Conservation (phyloP, 2,113 vertebrate genomes). For the Eira barbara region DNA sequence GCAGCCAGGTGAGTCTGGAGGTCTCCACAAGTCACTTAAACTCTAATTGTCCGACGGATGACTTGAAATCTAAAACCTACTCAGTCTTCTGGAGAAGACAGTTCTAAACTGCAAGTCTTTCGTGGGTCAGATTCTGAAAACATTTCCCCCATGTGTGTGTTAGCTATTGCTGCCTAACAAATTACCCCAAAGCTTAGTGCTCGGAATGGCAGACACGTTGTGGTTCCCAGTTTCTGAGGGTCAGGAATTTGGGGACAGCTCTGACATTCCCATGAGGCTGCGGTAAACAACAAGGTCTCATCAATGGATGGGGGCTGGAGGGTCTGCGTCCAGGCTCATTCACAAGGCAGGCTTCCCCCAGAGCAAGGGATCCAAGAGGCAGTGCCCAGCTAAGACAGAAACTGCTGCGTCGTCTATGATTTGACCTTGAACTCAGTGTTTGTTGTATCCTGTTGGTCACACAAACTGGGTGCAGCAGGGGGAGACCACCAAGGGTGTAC, state of each 20-base stretch:
- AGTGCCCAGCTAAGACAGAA: accelerated
- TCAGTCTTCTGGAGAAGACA: background rate
- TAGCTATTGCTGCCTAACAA: background rate
- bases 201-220: accelerated
- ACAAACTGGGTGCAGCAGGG: background rate
- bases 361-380: accelerated
- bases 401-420: accelerated
- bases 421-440: background rate
- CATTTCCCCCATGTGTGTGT: accelerated
- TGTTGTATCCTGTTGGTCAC: background rate
- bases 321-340: background rate
- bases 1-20: background rate
- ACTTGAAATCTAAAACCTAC: background rate
- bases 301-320: background rate
- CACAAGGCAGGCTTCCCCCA: background rate
- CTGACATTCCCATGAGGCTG: background rate
- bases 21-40: background rate
- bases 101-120: background rate
- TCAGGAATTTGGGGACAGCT: too few relatives aligned
- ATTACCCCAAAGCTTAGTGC: too few relatives aligned
- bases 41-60: background rate
- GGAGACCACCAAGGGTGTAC: background rate
- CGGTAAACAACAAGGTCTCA: accelerated
- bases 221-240: background rate
- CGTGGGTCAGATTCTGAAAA: background rate